Percentiles rank a stretch among this genome's conserved stretches.
Evolutionary conservation across 1,140 invertebrate genomes (phyloP).

Genomic region (Drosophila simulans): DNA sequence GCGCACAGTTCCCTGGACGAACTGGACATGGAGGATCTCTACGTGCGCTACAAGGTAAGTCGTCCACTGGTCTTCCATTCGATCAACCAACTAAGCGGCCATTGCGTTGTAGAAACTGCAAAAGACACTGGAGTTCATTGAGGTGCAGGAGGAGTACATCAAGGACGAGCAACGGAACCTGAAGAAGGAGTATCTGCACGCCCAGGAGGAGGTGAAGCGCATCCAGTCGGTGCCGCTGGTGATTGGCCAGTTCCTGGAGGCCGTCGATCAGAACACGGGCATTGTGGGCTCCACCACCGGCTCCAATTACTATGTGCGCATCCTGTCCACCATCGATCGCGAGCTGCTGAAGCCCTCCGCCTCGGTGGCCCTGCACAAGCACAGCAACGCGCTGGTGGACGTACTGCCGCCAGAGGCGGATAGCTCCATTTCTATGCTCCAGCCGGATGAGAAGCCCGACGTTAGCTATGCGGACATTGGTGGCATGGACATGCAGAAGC

Average conservation of each 20-base stretch:
- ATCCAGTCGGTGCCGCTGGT: slow-evolving; percentile 99
- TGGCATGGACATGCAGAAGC: slow-evolving; percentile 99
- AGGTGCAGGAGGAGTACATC: slow-evolving; percentile 99
- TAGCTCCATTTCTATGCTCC: slow-evolving; percentile 96
- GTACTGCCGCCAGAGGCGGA: slow-evolving; percentile 99
- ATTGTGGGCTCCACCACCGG: slow-evolving; percentile 93
- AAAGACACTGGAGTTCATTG: slow-evolving; percentile 97
- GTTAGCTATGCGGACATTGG: slow-evolving; percentile 99
- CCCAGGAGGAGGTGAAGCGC: slow-evolving; percentile 98
- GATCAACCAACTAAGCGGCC: not conserved
- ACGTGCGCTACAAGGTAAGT: slow-evolving; percentile 95
- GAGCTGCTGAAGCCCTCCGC: slow-evolving; percentile 97
- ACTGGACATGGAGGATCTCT: slow-evolving; percentile 94
- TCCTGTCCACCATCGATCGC: slow-evolving; percentile 97
- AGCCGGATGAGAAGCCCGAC: slow-evolving; percentile 99
- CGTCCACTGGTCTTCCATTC: no score
- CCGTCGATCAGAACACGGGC: slow-evolving; percentile 98
- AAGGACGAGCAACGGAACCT: slow-evolving; percentile 99
- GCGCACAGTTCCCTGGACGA: slow-evolving; percentile 88
- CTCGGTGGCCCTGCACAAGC: slow-evolving; percentile 98
- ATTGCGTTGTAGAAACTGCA: slow-evolving; percentile 91
- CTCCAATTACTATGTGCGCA: slow-evolving; percentile 99
- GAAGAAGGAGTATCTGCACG: slow-evolving; percentile 98
- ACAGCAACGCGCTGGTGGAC: slow-evolving; percentile 98
- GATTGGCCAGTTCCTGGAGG: slow-evolving; percentile 99